Evolutionary conservation across 1,140 invertebrate species (phyloP).

Genomic region (Epicauta chinensis): DNA sequence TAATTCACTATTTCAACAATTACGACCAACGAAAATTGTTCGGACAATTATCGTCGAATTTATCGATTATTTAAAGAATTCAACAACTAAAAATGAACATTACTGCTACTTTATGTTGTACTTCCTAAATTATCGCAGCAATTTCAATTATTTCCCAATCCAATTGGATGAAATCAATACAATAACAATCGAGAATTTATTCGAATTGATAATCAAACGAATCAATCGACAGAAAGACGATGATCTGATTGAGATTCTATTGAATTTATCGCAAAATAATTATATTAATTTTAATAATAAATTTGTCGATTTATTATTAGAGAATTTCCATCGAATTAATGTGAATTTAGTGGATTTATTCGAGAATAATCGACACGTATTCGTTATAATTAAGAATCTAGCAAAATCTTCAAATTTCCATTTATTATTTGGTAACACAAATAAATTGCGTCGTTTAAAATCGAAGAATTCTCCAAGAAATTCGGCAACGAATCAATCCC

Average conservation of each 20-base stretch:
- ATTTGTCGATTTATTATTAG: conserved; percentile 12
- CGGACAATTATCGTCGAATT: too few species aligned
- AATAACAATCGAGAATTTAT: background rate
- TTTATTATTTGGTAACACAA: conserved; percentile 8
- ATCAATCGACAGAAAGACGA: conserved; percentile 1
- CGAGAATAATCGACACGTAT: conserved; percentile 12
- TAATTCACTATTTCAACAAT: conserved; percentile 5
- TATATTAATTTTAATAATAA: background rate
- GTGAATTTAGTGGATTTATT: background rate
- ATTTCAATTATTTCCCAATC: background rate
- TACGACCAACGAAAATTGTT: conserved; percentile 5
- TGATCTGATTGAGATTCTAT: background rate
- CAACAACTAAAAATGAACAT: background rate
- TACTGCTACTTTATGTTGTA: conserved; percentile 11
- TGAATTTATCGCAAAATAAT: conserved; percentile 9
- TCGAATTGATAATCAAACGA: conserved; percentile 6
- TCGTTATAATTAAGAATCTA: conserved; percentile 9
- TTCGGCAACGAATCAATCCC: conserved; percentile 1
- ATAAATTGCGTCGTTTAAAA: background rate
- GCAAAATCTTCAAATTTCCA: conserved; percentile 10
- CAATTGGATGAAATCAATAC: background rate
- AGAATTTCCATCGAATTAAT: background rate
- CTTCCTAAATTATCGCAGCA: conserved; percentile 11
- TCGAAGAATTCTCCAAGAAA: background rate
- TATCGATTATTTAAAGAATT: too few species aligned